Conservation (phyloP, 2,888 invertebrate species). For the Aplocera efformata region DNA sequence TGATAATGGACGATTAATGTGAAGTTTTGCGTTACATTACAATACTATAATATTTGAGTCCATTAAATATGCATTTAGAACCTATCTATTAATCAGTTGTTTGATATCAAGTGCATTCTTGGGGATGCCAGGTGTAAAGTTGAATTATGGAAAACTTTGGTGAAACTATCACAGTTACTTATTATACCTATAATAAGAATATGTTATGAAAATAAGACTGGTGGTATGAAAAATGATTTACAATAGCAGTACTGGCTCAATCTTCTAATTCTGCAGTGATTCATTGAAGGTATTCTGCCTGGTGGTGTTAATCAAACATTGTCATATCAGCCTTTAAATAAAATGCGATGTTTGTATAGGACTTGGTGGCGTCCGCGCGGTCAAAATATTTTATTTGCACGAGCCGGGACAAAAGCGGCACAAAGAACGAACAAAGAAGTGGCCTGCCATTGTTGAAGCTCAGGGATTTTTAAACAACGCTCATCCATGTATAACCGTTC, state of each 20-base stretch:
- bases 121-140: too few relatives aligned
- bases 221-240: too few relatives aligned
- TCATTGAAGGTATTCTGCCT: background rate
- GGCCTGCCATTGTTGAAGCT: conserved; percentile 54
- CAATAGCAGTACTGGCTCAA: background rate
- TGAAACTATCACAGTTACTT: too few relatives aligned
- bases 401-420: conserved; percentile 47
- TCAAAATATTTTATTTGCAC: conserved; percentile 66
- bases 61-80: too few relatives aligned
- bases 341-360: conserved; percentile 44
- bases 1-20: too few relatives aligned
- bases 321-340: conserved; percentile 28
- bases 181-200: too few relatives aligned
- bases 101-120: too few relatives aligned
- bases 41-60: too few relatives aligned
- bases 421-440: conserved; percentile 59
- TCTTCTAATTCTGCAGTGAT: background rate
- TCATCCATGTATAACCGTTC: conserved; percentile 33
- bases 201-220: too few relatives aligned
- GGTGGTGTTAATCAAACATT: conserved; percentile 1
- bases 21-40: too few relatives aligned
- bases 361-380: conserved; percentile 38
- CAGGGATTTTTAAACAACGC: conserved; percentile 58
- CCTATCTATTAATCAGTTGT: too few relatives aligned
- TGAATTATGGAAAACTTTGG: too few relatives aligned